Conservation (phyloP, 2,797 vertebrate species). For the Vireo griseus region DNA sequence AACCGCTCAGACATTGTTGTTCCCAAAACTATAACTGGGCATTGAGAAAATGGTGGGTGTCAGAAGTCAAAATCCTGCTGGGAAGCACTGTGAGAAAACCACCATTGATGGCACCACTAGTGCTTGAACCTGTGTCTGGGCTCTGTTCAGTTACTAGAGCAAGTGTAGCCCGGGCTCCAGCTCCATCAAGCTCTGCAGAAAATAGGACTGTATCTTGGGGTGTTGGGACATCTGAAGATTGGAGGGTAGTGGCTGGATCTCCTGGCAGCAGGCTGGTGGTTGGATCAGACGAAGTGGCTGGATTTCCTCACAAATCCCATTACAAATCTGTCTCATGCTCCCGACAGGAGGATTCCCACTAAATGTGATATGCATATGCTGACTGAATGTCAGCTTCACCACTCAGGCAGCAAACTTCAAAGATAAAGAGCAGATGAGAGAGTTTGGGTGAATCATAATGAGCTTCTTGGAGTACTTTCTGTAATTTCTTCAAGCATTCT, state of each 20-base stretch:
- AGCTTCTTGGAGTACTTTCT: neutral
- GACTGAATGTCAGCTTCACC: neutral
- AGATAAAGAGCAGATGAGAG: neutral
- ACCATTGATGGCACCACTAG: neutral
- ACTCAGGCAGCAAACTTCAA: neutral
- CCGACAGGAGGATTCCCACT: neutral
- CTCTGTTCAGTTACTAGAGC: neutral
- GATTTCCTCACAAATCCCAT: neutral
- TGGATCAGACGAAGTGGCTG: neutral
- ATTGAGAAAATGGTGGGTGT: neutral
- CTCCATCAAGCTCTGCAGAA: neutral
- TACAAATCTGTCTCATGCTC: neutral
- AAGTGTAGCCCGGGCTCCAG: neutral
- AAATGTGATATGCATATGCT: neutral
- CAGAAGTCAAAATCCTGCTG: neutral
- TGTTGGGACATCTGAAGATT: neutral
- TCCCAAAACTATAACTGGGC: neutral
- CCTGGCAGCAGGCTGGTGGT: neutral
- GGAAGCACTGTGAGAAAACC: neutral
- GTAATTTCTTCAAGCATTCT: neutral
- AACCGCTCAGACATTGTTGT: neutral
- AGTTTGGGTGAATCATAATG: neutral
- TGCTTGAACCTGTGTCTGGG: neutral
- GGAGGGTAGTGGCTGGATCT: neutral
- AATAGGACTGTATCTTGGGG: neutral